A percentile compares a stretch with the other conserved stretches of the same genome.
These are phyloP conservation scores for Holothuria glaberrima DNA, from an alignment of 35 echinoderm and acorn worm genomes.

Conservation along the genomic window DNA sequence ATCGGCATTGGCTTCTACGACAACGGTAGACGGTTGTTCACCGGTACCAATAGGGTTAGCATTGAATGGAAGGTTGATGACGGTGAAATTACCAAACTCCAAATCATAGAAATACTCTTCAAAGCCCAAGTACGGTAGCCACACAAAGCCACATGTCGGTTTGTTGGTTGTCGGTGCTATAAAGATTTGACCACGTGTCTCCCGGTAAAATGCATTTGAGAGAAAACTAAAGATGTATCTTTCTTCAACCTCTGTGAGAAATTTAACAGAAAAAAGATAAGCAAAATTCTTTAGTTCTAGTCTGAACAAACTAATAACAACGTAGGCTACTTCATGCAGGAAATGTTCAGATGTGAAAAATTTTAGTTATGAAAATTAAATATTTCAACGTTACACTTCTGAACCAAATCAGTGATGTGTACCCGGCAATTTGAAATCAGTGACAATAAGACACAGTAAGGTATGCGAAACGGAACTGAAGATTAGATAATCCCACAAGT, in stretches of 20 bases:
- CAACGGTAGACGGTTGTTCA: slow-evolving; percentile 52
- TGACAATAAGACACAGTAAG: too few species aligned
- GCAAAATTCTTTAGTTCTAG: background rate
- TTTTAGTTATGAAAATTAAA: background rate
- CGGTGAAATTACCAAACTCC: slow-evolving; percentile 36
- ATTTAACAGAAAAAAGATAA: background rate
- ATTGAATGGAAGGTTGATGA: slow-evolving; percentile 13
- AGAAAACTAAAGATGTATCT: slow-evolving; percentile 50
- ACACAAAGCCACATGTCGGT: slow-evolving; percentile 40
- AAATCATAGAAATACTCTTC: slow-evolving; percentile 30
- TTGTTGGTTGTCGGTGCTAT: slow-evolving; percentile 49
- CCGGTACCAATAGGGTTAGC: slow-evolving; percentile 44
- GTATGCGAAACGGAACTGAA: too few species aligned
- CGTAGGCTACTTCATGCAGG: background rate
- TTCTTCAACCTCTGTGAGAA: slow-evolving; percentile 5
- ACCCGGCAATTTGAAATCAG: too few species aligned
- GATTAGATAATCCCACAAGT: too few species aligned
- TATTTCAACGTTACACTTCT: too few species aligned
- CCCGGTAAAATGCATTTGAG: slow-evolving; percentile 44
- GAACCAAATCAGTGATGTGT: background rate
- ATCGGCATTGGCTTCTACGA: slow-evolving; percentile 48
- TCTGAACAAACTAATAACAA: background rate
- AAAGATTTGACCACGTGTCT: slow-evolving; percentile 46
- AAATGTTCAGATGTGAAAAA: too few species aligned
- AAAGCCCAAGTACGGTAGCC: slow-evolving; percentile 50